Percentiles rank a stretch among this genome's conserved stretches.
Evolutionary conservation across 2,797 vertebrate species (phyloP).

Genomic region (Rhinoraja longicauda): DNA sequence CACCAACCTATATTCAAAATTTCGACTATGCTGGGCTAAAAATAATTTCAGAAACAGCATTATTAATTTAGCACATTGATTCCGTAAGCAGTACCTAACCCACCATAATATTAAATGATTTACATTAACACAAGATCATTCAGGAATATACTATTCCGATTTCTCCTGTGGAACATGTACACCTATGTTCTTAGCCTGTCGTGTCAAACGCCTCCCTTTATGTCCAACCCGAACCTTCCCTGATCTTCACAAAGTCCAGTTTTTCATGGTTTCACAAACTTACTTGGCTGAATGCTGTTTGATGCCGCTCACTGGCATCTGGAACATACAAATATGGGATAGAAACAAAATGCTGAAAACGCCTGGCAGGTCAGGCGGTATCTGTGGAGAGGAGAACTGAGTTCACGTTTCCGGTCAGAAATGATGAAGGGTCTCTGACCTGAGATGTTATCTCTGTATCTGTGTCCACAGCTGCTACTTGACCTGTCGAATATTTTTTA

Average conservation of each 20-base stretch:
- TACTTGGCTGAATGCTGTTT: neutral
- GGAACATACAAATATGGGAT: no score
- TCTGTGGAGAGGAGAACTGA: no score
- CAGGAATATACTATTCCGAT: neutral
- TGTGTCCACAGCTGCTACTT: no score
- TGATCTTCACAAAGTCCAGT: neutral
- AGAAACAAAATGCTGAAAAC: no score
- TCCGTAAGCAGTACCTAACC: neutral
- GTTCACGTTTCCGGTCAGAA: no score
- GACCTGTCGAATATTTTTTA: no score
- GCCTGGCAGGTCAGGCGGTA: no score
- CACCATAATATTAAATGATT: neutral
- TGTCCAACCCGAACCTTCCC: neutral
- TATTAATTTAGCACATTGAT: conserved; percentile 4
- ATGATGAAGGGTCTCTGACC: no score
- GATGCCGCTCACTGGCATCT: no score
- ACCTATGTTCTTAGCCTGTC: neutral
- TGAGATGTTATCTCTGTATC: no score
- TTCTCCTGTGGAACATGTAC: neutral
- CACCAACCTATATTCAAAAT: conserved; percentile 91
- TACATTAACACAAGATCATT: neutral
- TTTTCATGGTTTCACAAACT: neutral
- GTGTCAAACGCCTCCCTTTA: neutral
- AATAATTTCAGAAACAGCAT: neutral
- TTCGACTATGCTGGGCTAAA: conserved; percentile 85